Evolutionary conservation across 2,797 vertebrate species (phyloP), one percentile per base, ranked within the genome.

Genomic region (Botia almorhae): DNA sequence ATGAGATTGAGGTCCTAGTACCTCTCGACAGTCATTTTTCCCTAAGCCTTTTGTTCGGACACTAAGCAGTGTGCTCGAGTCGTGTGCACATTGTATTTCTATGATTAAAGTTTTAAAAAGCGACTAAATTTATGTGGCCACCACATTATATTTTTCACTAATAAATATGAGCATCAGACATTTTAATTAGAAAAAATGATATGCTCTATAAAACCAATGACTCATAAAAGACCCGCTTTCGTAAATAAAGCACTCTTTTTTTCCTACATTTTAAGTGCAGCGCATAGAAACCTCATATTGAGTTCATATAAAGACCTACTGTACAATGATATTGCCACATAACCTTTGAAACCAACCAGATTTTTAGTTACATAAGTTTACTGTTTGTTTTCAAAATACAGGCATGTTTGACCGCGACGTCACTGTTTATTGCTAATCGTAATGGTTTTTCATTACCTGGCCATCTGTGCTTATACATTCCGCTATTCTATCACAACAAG

Each of bases 351-450:
- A 61, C 23, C 56, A 58, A 58, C 2, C 14, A 58, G 19, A 26
- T 26, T 26, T 26, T 26, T 26, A 26, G 13, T 16, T 13, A 53
- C 21, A 39, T 12, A 3, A 29, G 21, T n/a, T 29, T 17, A 46
- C 43, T 11, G 55, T 26, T 46, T 12, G 14, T 12, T 74, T 33
- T 64, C 46, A 64, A 65, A 65, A 64, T 75, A 51, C 64, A 64
- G 33, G 46, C 26, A 43, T n/a, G 19, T 7, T 17, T 17, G 21
- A 74, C 14, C 0, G 14, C 46, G 23, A 12, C 36, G 1, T 36
- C 48, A 53, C 29, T 13, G 43, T 63, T 63, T 29, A 63, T 29
- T 50, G 36, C 14, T 14, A n/a, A 39, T 19, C 19, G n/a, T 65
- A 1, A 65, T 33, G 46, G 14, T 74, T 64, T 60, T 51, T 13